Evolutionary conservation across 1,140 invertebrate species (phyloP).

Genomic region (Drosophila tsacasi): DNA sequence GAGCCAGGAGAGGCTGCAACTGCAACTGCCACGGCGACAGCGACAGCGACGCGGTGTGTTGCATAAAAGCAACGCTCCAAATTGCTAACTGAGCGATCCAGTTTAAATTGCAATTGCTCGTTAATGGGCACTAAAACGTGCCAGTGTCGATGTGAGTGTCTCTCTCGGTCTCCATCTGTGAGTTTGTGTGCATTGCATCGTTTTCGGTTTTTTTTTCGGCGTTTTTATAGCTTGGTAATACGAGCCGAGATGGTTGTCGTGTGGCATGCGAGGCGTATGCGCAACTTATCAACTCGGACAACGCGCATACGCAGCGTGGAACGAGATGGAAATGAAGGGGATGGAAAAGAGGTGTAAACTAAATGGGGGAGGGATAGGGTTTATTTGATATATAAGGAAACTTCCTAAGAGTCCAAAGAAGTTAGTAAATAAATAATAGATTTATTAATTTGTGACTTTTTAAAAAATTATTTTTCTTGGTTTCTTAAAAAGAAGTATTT

Average conservation of each 20-base stretch:
- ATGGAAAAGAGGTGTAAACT: background rate
- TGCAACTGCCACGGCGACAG: constrained; percentile 22
- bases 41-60: constrained; percentile 51
- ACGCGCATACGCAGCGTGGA: constrained; percentile 73
- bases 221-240: constrained; percentile 63
- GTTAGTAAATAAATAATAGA: background rate
- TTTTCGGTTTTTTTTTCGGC: constrained; percentile 26
- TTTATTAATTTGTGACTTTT: no score
- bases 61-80: constrained; percentile 84
- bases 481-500: no score
- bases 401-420: background rate
- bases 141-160: constrained; percentile 65
- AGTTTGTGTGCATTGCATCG: constrained; percentile 33
- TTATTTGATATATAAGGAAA: background rate
- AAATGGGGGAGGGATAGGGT: background rate
- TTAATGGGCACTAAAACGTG: constrained; percentile 85
- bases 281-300: constrained; percentile 58
- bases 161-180: constrained; percentile 9
- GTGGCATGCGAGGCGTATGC: constrained; percentile 76
- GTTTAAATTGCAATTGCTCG: constrained; percentile 85
- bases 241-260: constrained; percentile 64
- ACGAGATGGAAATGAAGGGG: background rate
- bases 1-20: constrained; percentile 46
- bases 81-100: constrained; percentile 84
- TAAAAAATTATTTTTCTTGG: no score